phyloP scores from a whole-genome alignment of 2,797 vertebrate species.

The Acomys russatus region DNA sequence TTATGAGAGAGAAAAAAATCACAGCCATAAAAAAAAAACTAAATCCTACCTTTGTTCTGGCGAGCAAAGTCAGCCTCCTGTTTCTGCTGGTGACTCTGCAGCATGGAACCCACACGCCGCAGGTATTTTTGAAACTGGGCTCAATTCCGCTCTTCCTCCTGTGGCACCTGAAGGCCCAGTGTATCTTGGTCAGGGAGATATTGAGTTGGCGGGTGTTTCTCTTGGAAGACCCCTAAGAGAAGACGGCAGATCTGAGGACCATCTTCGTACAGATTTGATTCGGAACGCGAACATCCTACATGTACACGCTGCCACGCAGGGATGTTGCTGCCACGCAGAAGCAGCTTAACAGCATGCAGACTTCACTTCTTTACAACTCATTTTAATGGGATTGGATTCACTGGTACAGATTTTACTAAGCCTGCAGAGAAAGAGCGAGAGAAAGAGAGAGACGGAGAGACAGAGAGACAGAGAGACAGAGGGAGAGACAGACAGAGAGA shows the following conservation, averaged over 20 bases:
- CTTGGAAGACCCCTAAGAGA: constrained; percentile 45
- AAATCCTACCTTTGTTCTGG: constrained; percentile 87
- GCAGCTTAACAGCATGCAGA: constrained; percentile 75
- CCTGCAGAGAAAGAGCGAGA: neutral
- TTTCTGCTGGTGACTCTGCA: constrained; percentile 75
- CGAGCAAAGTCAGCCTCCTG: constrained; percentile 83
- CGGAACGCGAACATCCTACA: constrained; percentile 7
- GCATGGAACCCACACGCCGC: constrained; percentile 67
- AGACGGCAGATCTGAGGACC: constrained; percentile 58
- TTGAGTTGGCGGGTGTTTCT: constrained; percentile 68
- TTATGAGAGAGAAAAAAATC: constrained; percentile 76
- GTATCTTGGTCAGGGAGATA: constrained; percentile 82
- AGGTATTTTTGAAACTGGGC: constrained; percentile 84
- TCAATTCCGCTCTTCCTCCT: constrained; percentile 68
- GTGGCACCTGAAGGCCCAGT: constrained; percentile 74
- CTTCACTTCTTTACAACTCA: constrained; percentile 62
- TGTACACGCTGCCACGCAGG: neutral
- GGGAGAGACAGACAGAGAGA: neutral
- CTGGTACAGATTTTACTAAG: constrained; percentile 69
- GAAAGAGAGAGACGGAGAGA: neutral
- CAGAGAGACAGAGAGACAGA: neutral
- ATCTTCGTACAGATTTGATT: constrained; percentile 25
- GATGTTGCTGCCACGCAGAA: constrained; percentile 40
- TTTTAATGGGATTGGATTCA: constrained; percentile 81
- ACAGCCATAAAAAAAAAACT: constrained; percentile 65